Base-by-base conservation (phyloP, 2,797 vertebrate genomes). In the Notoglanidium macrostoma region DNA sequence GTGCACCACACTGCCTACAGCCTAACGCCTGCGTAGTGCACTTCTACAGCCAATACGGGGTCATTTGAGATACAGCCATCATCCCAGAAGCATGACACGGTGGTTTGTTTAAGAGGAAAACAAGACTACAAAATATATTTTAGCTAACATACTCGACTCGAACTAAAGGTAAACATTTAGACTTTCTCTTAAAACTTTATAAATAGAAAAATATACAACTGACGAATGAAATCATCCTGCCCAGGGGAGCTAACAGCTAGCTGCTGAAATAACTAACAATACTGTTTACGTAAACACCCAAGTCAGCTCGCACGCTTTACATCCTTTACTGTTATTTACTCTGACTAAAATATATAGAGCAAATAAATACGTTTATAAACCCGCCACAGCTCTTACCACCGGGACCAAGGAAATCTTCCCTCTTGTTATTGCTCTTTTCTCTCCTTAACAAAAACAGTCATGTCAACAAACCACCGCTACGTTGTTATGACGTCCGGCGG, bases 401-500 rank as follows among this genome's bases (percentile, higher is more conserved):
- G 11, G 89, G 65, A 29, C 26, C 40, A 5, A 0, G 6, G 9
- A 3, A 6, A 10, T 49, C 5, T 49, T 35, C 35, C 35, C 35
- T 35, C 2, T 35, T 83, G 68, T 14, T 51, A 35, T 35, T 19
- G 51, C 14, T 87, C 49, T 87, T 70, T n/a, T 72, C 85, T 87
- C 88, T 85, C 51, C 83, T 84, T 73, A 91, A 89, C 90, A 89
- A 91, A 85, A 89, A 90, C 89, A 95, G 83, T 91, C 94, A 96
- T 96, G 95, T 96, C 95, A 96, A 96, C 95, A 96, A 95, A 95
- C 93, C 93, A 73, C 57, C 49, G 76, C 67, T 32, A 61, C 93
- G 92, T 94, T 92, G 94, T 85, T 82, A 91, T 83, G 35, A 14
- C 7, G 82, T 78, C 23, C 0, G 0, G 0, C 0, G 0, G 0